Percentiles rank a stretch among this genome's conserved stretches.
phyloP scores from a whole-genome alignment of 92 coral and sea anemone genomes.

The Meandrina meandrites region DNA sequence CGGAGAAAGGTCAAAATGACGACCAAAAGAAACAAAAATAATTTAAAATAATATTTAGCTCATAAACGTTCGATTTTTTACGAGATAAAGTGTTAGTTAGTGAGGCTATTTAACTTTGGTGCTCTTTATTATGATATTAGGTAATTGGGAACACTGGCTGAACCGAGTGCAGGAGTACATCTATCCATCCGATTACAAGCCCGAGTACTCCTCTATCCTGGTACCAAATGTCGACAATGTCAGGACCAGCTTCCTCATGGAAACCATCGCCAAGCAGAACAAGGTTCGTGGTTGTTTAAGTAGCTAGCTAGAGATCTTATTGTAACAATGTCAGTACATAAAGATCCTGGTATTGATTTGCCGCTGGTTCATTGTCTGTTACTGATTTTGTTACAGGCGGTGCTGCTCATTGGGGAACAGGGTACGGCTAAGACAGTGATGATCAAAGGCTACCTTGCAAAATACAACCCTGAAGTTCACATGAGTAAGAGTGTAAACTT shows the following conservation, averaged over 20 bases:
- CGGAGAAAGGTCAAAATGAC: neutral
- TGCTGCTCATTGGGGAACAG: conserved; percentile 86
- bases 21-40: neutral
- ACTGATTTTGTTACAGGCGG: conserved; percentile 60
- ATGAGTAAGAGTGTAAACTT: conserved; percentile 87
- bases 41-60: neutral
- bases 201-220: conserved; percentile 88
- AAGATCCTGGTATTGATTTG: neutral
- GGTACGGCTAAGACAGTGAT: conserved; percentile 94
- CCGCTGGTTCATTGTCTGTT: too few relatives aligned
- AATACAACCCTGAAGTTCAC: conserved; percentile 85
- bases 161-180: conserved; percentile 86
- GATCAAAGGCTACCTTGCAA: conserved; percentile 90
- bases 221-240: conserved; percentile 94
- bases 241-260: conserved; percentile 82
- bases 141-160: conserved; percentile 92
- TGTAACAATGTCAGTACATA: neutral
- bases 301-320: too few relatives aligned
- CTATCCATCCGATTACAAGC: conserved; percentile 86
- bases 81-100: neutral
- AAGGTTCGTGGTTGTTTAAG: conserved; percentile 49
- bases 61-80: neutral
- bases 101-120: neutral
- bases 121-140: conserved; percentile 24
- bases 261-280: conserved; percentile 83